These are phyloP conservation scores for Gambusia affinis DNA, from an alignment of 2,113 vertebrate species.

Conservation along the genomic window DNA sequence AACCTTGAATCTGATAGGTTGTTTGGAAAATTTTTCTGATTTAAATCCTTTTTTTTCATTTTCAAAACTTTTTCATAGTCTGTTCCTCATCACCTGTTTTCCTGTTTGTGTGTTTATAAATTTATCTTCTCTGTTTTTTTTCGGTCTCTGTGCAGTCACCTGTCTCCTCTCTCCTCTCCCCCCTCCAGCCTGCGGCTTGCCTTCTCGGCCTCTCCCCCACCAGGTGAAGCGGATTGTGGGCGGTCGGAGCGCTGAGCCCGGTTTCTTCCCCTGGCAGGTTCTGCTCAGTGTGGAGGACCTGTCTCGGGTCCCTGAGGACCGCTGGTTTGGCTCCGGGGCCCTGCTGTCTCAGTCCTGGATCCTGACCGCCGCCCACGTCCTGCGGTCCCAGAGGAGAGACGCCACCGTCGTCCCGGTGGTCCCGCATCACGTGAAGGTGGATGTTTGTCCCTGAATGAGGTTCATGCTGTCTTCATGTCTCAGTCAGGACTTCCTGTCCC, in stretches of 20 bases:
- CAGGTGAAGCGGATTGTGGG: constrained; percentile 93
- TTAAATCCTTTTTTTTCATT: no score
- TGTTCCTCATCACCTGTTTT: no score
- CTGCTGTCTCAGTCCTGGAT: constrained; percentile 91
- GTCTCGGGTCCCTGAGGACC: constrained; percentile 88
- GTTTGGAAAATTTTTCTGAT: no score
- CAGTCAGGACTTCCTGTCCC: not conserved
- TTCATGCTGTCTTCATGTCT: not conserved
- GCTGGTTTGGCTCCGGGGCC: constrained; percentile 95
- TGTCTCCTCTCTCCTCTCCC: not conserved
- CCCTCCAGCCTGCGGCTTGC: constrained; percentile 77
- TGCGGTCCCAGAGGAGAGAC: constrained; percentile 89
- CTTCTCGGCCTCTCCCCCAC: constrained; percentile 79
- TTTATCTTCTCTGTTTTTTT: no score
- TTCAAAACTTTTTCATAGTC: no score
- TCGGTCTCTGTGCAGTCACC: no score
- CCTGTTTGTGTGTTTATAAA: no score
- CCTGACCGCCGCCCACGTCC: constrained; percentile 91
- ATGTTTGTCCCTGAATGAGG: not conserved
- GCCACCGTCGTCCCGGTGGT: constrained; percentile 86
- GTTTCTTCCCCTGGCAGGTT: constrained; percentile 95
- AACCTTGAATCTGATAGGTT: no score
- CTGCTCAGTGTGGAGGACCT: constrained; percentile 91
- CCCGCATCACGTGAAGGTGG: constrained; percentile 84
- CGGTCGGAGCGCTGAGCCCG: constrained; percentile 83